Evolutionary conservation across 2,113 vertebrate species (phyloP), one percentile per base, ranked within the genome.

Genomic region (Bucco capensis): DNA sequence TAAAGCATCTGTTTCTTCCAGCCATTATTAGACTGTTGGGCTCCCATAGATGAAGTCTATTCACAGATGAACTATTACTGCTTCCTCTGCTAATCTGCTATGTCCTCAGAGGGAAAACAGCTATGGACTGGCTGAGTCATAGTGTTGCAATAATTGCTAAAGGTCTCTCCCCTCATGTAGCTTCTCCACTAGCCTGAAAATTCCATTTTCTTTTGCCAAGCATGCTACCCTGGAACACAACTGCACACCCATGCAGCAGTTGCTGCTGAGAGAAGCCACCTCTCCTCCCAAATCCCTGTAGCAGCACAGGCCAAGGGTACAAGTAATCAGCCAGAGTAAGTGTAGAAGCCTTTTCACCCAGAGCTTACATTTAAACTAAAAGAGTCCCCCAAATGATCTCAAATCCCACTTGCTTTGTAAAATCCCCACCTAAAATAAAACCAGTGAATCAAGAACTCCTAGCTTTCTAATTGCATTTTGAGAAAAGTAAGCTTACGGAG

Each of bases 101-200:
- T 8, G 21, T 31, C 19, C 69, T 40, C n/a, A 35, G 40, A 33
- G 7, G 35, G 14, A 14, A 73, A 77, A 54, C 5, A 23, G n/a
- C 23, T 18, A 44, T 0, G 11, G 7, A 12, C 5, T 6, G 49
- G 21, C 57, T 60, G 57, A 78, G 56, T 15, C 1, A 1, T 57
- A 31, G 44, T 22, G 23, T 3, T 60, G 44, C 79, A 64, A 18
- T 16, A n/a, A 33, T 10, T 86, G 22, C 22, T 37, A 14, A 56
- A 64, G 22, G 58, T 83, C 31, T 90, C 53, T 47, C 31, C 15
- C 24, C 53, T 61, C 10, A 27, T 8, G 8, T 6, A 42, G 24
- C 25, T 85, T 57, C 66, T 67, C 31, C 50, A 46, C 6, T 14
- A 65, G 49, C n/a, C 16, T 44, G 22, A 65, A 57, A 57, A 44